Evolutionary conservation across 2,113 vertebrate species (phyloP).

Genomic region (Macrotis lagotis): DNA sequence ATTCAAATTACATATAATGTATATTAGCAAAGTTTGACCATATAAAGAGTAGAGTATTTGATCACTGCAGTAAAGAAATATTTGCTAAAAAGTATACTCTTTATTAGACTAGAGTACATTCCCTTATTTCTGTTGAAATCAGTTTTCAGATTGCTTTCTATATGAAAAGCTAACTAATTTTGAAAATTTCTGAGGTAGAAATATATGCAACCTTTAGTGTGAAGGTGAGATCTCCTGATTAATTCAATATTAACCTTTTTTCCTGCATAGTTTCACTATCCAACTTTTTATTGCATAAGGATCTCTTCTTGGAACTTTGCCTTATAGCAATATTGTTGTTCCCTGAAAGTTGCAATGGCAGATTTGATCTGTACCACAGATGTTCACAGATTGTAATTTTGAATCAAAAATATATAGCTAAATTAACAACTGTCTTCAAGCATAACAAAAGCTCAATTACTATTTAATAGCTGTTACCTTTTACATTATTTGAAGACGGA

Average conservation of each 20-base stretch:
- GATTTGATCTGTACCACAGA: conserved; percentile 30
- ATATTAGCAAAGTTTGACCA: neutral
- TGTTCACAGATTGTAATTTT: conserved; percentile 2
- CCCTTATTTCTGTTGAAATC: neutral
- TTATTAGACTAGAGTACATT: neutral
- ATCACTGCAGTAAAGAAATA: neutral
- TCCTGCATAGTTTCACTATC: neutral
- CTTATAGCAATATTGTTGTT: conserved; percentile 12
- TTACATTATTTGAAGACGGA: conserved; percentile 31
- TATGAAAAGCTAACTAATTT: conserved; percentile 6
- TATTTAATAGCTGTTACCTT: conserved; percentile 6
- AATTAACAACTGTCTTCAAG: conserved; percentile 21
- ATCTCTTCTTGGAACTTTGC: conserved; percentile 40
- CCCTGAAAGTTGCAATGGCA: conserved; percentile 42
- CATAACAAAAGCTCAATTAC: neutral
- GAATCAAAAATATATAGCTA: conserved; percentile 11
- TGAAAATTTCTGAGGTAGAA: neutral
- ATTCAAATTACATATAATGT: neutral
- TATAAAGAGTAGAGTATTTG: neutral
- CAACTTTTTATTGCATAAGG: neutral
- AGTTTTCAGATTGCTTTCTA: neutral
- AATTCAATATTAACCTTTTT: neutral
- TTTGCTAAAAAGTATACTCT: neutral
- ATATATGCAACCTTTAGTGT: neutral
- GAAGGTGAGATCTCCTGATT: neutral